Conservation (phyloP, 2,888 invertebrate genomes). For the Danaus chrysippus region DNA sequence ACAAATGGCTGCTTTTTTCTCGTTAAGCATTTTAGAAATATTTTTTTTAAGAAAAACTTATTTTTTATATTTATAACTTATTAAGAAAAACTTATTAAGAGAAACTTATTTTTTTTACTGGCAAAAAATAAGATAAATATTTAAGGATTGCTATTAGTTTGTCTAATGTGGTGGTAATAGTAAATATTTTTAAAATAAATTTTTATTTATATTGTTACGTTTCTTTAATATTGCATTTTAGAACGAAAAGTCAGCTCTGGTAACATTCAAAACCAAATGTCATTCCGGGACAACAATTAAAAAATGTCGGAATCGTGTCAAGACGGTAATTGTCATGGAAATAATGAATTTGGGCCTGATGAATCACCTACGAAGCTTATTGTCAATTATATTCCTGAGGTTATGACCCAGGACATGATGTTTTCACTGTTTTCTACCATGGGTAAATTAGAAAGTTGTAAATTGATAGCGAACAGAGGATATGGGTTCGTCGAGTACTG, state of each 20-base stretch:
- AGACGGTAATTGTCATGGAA: constrained; percentile 80
- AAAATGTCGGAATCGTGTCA: constrained; percentile 81
- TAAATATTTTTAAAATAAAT: neutral
- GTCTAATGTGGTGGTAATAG: neutral
- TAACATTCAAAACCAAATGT: constrained; percentile 68
- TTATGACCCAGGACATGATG: constrained; percentile 80
- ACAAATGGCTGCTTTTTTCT: too few species aligned
- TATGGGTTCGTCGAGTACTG: constrained; percentile 78
- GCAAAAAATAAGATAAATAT: too few species aligned
- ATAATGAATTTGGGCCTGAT: constrained; percentile 74
- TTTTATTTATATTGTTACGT: neutral
- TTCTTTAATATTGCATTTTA: constrained; percentile 36
- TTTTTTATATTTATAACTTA: too few species aligned
- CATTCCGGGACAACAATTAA: constrained; percentile 79
- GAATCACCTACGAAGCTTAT: constrained; percentile 79
- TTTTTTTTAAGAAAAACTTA: too few species aligned
- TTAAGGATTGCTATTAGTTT: too few species aligned
- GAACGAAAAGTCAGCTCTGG: constrained; percentile 52
- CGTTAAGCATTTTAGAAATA: too few species aligned
- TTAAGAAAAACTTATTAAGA: too few species aligned
- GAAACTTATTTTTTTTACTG: too few species aligned
- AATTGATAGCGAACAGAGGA: constrained; percentile 77
- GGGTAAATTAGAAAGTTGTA: constrained; percentile 80
- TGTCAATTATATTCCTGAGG: constrained; percentile 79
- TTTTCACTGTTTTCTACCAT: constrained; percentile 77